phyloP scores from a whole-genome alignment of 23 tunicate genomes.

The Halocynthia roretzi region DNA sequence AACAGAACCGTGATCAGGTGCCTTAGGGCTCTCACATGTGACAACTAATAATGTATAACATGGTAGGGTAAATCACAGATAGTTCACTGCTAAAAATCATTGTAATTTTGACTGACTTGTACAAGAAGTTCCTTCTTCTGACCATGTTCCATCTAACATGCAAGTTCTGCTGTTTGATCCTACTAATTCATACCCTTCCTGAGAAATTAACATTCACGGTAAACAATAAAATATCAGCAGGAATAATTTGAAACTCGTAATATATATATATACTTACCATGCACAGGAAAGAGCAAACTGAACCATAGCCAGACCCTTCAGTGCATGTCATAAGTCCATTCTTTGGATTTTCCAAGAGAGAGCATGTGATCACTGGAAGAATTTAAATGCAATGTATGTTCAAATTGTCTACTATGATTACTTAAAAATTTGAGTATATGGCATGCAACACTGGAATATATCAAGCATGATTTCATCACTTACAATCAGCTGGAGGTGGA shows the following conservation, averaged over 20 bases:
- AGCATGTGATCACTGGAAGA: constrained; percentile 59
- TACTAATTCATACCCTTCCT: constrained; percentile 29
- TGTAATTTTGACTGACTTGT: constrained; percentile 9
- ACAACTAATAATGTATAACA: constrained; percentile 15
- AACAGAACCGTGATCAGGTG: constrained; percentile 27
- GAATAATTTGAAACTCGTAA: neutral
- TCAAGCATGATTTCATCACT: neutral
- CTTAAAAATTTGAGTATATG: neutral
- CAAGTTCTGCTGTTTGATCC: constrained; percentile 30
- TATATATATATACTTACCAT: constrained; percentile 17
- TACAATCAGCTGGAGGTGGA: constrained; percentile 33
- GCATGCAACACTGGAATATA: neutral
- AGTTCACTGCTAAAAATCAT: neutral
- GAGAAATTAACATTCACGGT: neutral
- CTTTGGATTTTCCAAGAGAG: constrained; percentile 59
- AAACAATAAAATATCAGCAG: neutral
- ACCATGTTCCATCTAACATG: constrained; percentile 27
- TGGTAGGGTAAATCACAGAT: neutral
- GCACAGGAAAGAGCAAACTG: constrained; percentile 27
- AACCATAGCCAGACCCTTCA: constrained; percentile 5
- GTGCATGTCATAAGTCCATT: constrained; percentile 62
- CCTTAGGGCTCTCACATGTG: constrained; percentile 17
- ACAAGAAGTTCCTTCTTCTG: constrained; percentile 26
- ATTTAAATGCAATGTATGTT: too few species aligned
- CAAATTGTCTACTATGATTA: neutral